Percentiles rank a stretch among this genome's conserved stretches.
These are phyloP conservation scores for Apoda limacodes DNA, from an alignment of 2,888 invertebrate species.

Conservation along the genomic window DNA sequence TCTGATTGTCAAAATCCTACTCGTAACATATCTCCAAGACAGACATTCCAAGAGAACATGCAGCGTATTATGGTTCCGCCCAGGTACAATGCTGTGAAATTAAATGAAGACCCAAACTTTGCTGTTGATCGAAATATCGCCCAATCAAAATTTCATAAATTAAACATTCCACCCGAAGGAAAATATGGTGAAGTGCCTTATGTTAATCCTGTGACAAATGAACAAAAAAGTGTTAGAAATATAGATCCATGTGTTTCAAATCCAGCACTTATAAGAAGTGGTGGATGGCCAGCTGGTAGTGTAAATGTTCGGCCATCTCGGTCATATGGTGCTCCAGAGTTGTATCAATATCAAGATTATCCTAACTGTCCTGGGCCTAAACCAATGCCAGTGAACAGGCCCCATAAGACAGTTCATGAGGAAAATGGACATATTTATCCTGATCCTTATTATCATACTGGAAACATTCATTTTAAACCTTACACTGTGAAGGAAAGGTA, in stretches of 20 bases:
- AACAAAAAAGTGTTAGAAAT: slow-evolving; percentile 47
- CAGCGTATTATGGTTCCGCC: slow-evolving; percentile 60
- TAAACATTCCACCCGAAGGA: slow-evolving; percentile 39
- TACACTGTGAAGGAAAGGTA: slow-evolving; percentile 56
- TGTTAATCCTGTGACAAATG: slow-evolving; percentile 44
- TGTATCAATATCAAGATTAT: slow-evolving; percentile 52
- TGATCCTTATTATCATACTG: slow-evolving; percentile 46
- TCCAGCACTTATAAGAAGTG: slow-evolving; percentile 30
- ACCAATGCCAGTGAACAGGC: slow-evolving; percentile 35
- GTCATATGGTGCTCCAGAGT: slow-evolving; percentile 43
- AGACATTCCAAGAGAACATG: slow-evolving; percentile 68
- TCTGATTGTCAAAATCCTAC: slow-evolving; percentile 40
- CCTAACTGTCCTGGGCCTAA: slow-evolving; percentile 44
- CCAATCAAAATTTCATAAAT: slow-evolving; percentile 39
- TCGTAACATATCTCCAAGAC: slow-evolving; percentile 64
- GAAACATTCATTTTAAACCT: slow-evolving; percentile 51
- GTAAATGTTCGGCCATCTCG: slow-evolving; percentile 38
- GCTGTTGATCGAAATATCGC: slow-evolving; percentile 30
- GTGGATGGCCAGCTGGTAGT: slow-evolving; percentile 39
- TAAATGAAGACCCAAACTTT: slow-evolving; percentile 39
- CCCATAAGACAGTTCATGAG: slow-evolving; percentile 40
- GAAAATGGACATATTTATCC: slow-evolving; percentile 41
- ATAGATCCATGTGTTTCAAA: slow-evolving; percentile 45
- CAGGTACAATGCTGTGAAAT: slow-evolving; percentile 40
- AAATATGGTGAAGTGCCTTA: slow-evolving; percentile 67